These are phyloP conservation scores for Notiomystis cincta DNA, from an alignment of 2,113 vertebrate genomes.

Conservation along the genomic window DNA sequence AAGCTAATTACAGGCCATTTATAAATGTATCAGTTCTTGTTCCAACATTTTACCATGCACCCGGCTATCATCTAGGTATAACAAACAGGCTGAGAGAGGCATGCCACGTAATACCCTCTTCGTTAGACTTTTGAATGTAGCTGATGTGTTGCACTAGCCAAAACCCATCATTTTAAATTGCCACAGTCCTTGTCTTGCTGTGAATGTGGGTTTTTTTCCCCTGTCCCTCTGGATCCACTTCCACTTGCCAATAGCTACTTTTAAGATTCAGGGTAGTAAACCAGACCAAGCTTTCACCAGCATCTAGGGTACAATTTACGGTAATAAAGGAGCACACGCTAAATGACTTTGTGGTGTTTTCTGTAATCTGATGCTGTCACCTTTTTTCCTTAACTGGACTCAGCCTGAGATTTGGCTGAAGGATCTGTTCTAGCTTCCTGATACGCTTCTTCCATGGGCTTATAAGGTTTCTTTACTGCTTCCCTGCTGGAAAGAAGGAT, in stretches of 20 bases:
- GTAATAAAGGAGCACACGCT: not conserved
- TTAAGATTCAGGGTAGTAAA: slow-evolving; percentile 43
- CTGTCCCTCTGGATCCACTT: slow-evolving; percentile 3
- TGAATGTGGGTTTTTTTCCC: not conserved
- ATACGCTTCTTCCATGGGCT: not conserved
- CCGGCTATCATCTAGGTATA: slow-evolving; percentile 57
- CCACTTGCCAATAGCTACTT: slow-evolving; percentile 42
- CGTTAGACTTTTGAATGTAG: slow-evolving; percentile 52
- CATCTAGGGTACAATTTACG: not conserved
- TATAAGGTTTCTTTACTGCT: not conserved
- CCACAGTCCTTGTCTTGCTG: slow-evolving; percentile 57
- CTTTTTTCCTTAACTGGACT: not conserved
- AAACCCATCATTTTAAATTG: slow-evolving; percentile 61
- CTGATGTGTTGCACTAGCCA: slow-evolving; percentile 37
- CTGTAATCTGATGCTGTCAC: not conserved
- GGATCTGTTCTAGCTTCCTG: not conserved
- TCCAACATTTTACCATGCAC: slow-evolving; percentile 47
- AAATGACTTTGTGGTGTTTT: not conserved
- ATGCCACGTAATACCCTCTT: slow-evolving; percentile 48
- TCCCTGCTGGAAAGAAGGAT: not conserved
- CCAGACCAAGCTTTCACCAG: not conserved
- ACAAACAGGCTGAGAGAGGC: slow-evolving; percentile 67
- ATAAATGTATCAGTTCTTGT: slow-evolving; percentile 42
- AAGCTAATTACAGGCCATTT: slow-evolving; percentile 53
- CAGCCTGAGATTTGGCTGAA: not conserved